Conservation (phyloP, 2,113 vertebrate genomes). For the Odobenus rosmarus region DNA sequence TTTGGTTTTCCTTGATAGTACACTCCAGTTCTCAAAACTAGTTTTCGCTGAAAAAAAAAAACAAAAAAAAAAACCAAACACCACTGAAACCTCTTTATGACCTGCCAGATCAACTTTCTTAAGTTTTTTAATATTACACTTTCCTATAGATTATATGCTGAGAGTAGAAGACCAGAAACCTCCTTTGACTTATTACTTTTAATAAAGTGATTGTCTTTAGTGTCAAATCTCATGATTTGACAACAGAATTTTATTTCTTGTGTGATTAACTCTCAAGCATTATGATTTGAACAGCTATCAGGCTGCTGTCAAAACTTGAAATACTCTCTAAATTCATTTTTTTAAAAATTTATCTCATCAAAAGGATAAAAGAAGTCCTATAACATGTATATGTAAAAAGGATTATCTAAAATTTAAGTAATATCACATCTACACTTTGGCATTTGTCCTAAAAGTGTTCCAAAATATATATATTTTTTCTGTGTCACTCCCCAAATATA, state of each 20-base stretch:
- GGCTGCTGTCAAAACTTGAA: constrained; percentile 53
- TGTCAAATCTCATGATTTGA: constrained; percentile 54
- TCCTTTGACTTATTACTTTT: constrained; percentile 40
- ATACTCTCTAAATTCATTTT: constrained; percentile 28
- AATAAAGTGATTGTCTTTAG: constrained; percentile 53
- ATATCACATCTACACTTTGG: background rate
- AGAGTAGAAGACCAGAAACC: background rate
- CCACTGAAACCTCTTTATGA: background rate
- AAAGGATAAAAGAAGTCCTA: background rate
- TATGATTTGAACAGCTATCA: background rate
- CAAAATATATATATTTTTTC: constrained; percentile 7
- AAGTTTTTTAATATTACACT: background rate
- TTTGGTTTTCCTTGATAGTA: constrained; percentile 23
- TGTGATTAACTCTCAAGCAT: constrained; percentile 30
- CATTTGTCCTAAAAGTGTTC: constrained; percentile 1
- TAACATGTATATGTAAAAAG: background rate
- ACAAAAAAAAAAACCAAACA: background rate
- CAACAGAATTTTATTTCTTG: constrained; percentile 40
- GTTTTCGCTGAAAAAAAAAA: constrained; percentile 3
- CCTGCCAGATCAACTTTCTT: background rate
- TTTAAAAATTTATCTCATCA: background rate
- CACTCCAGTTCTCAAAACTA: background rate
- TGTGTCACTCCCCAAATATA: background rate
- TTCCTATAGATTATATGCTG: background rate
- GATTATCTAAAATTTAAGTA: constrained; percentile 44